phyloP scores from a whole-genome alignment of 2,113 vertebrate species.

The Opisthocomus hoazin region DNA sequence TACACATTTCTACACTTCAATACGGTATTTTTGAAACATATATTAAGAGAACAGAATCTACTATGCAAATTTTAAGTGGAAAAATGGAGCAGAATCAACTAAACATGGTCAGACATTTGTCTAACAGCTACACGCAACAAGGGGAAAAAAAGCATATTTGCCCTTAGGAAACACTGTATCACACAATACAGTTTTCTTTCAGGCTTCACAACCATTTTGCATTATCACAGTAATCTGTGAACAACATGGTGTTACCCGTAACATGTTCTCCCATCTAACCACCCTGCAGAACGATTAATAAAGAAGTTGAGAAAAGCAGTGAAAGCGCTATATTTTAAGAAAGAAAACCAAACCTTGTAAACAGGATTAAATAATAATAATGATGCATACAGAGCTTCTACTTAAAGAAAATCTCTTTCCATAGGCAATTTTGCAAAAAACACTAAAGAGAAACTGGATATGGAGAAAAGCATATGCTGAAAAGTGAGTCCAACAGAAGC shows the following conservation, averaged over 20 bases:
- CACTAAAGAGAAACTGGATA: background rate
- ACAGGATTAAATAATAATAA: background rate
- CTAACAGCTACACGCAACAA: background rate
- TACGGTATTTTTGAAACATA: background rate
- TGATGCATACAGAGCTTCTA: background rate
- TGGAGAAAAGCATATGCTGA: background rate
- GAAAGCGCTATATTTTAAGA: background rate
- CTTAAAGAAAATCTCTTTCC: background rate
- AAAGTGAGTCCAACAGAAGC: background rate
- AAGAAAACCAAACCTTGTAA: background rate
- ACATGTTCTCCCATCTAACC: background rate
- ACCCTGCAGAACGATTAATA: background rate
- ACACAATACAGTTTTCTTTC: background rate
- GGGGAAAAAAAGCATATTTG: background rate
- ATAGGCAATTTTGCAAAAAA: background rate
- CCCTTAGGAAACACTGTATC: background rate
- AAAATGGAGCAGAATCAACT: constrained; percentile 22
- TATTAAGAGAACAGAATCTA: background rate
- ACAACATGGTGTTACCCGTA: background rate
- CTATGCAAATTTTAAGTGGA: background rate
- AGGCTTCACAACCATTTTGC: background rate
- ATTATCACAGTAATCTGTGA: background rate
- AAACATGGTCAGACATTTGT: background rate
- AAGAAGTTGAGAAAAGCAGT: background rate
- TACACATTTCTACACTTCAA: background rate